A percentile compares a stretch with the other conserved stretches of the same genome.
Conservation (phyloP, 2,888 invertebrate genomes). For the Pheosia gnoma region DNA sequence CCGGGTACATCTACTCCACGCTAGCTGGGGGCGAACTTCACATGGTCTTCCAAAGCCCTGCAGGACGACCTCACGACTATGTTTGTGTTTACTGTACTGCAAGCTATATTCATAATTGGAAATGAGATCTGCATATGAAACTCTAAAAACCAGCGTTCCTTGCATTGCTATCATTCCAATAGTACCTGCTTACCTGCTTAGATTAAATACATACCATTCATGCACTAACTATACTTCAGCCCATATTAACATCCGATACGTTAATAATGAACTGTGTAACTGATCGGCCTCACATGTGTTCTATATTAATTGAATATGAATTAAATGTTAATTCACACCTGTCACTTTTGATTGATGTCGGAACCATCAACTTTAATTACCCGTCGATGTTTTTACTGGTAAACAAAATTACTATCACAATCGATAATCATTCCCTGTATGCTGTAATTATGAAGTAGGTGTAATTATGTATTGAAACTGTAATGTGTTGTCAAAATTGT, state of each 20-base stretch:
- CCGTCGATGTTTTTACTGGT: slow-evolving; percentile 40
- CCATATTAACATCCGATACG: neutral
- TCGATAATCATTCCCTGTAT: slow-evolving; percentile 31
- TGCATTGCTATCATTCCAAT: too few relatives aligned
- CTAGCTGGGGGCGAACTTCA: too few relatives aligned
- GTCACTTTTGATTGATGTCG: slow-evolving; percentile 39
- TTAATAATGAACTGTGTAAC: slow-evolving; percentile 1
- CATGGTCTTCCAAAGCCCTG: too few relatives aligned
- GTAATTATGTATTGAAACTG: neutral
- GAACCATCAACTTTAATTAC: slow-evolving; percentile 39
- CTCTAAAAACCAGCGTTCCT: too few relatives aligned
- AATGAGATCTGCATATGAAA: too few relatives aligned
- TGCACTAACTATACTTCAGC: neutral
- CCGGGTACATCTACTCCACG: too few relatives aligned
- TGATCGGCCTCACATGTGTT: neutral
- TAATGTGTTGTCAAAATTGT: neutral
- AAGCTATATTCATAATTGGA: too few relatives aligned
- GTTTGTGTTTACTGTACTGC: too few relatives aligned
- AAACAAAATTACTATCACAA: slow-evolving; percentile 34
- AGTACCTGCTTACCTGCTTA: too few relatives aligned
- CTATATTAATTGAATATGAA: slow-evolving; percentile 11
- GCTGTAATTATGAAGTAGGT: slow-evolving; percentile 5
- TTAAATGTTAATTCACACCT: slow-evolving; percentile 35
- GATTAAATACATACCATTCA: neutral
- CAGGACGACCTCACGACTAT: too few relatives aligned